Evolutionary conservation across 2,888 invertebrate species (phyloP).

Genomic region (Cremastinae sp.): DNA sequence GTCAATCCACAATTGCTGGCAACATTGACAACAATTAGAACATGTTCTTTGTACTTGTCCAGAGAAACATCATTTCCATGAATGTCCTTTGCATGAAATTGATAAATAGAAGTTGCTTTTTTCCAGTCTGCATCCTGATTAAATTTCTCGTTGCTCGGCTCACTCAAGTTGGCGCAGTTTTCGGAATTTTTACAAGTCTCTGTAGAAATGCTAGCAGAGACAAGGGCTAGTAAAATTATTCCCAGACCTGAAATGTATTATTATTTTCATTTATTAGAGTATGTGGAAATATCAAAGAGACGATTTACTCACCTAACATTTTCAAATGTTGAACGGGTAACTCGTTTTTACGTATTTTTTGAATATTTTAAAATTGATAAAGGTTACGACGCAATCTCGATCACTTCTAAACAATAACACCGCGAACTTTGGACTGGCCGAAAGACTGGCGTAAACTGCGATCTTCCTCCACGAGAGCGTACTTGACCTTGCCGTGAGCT

Average conservation of each 20-base stretch:
- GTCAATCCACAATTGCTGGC: slow-evolving; percentile 93
- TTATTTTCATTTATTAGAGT: neutral
- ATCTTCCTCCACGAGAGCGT: neutral
- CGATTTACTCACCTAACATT: too few species aligned
- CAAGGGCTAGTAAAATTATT: slow-evolving; percentile 40
- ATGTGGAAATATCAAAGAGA: too few species aligned
- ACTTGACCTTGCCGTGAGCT: slow-evolving; percentile 11
- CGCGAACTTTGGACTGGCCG: slow-evolving; percentile 24
- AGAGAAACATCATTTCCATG: slow-evolving; percentile 90
- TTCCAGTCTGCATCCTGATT: slow-evolving; percentile 82
- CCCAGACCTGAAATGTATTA: slow-evolving; percentile 33
- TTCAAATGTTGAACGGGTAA: too few species aligned
- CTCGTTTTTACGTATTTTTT: neutral
- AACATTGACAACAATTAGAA: slow-evolving; percentile 92
- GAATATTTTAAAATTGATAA: neutral
- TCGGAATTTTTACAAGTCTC: slow-evolving; percentile 53
- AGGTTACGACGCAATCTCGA: neutral
- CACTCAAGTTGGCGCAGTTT: slow-evolving; percentile 46
- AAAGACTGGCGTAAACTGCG: neutral
- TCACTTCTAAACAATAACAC: neutral
- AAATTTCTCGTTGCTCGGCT: slow-evolving; percentile 58
- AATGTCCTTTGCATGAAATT: slow-evolving; percentile 91
- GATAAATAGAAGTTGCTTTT: slow-evolving; percentile 87
- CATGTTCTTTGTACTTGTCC: slow-evolving; percentile 89
- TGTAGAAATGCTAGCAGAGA: slow-evolving; percentile 19